Evolutionary conservation across 1,140 invertebrate species (phyloP).

Genomic region (Pseudoatta argentina): DNA sequence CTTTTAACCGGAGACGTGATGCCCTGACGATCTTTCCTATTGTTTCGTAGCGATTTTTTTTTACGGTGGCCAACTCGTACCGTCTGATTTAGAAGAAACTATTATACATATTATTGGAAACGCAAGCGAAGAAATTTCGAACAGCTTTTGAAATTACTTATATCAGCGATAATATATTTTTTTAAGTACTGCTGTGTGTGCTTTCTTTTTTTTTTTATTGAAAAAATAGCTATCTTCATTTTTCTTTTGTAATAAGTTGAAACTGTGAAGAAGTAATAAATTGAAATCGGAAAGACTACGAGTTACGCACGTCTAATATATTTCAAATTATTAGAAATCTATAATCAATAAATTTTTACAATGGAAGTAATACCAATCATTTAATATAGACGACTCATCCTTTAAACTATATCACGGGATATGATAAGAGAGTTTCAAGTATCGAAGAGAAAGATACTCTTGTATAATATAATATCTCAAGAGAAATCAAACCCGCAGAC

Average conservation of each 20-base stretch:
- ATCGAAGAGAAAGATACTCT: neutral
- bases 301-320: neutral
- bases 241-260: neutral
- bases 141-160: constrained; percentile 4
- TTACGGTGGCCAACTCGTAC: neutral
- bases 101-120: constrained; percentile 9
- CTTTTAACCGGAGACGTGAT: constrained; percentile 76
- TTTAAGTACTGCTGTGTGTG: neutral
- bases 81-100: neutral
- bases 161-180: neutral
- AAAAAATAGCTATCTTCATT: neutral
- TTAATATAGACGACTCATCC: neutral
- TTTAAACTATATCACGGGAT: neutral
- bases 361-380: neutral
- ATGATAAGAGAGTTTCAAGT: neutral
- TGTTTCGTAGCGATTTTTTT: constrained; percentile 49
- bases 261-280: neutral
- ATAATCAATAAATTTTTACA: neutral
- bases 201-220: neutral
- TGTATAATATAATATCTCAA: neutral
- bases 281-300: neutral
- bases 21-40: constrained; percentile 67
- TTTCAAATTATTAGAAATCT: neutral
- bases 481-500: constrained; percentile 43
- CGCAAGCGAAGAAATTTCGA: neutral